These are phyloP conservation scores for Drosophila oshimai DNA, from an alignment of 1,140 invertebrate genomes.

Conservation along the genomic window DNA sequence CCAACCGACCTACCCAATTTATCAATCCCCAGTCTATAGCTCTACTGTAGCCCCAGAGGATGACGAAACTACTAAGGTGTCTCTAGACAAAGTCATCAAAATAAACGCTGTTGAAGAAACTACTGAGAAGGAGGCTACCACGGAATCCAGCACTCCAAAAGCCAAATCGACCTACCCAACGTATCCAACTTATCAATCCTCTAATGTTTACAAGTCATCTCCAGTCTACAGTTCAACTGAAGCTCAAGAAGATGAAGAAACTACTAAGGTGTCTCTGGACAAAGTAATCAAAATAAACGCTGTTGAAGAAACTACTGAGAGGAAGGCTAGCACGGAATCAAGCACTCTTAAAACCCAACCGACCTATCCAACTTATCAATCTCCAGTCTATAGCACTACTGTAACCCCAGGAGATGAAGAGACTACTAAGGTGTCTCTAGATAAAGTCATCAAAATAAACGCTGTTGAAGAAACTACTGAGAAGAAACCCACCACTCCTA, in stretches of 20 bases:
- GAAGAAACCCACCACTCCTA: too few species aligned
- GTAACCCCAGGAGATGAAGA: not conserved
- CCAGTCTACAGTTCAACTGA: not conserved
- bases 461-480: not conserved
- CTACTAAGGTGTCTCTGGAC: not conserved
- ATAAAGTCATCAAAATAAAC: not conserved
- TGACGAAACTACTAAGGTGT: not conserved
- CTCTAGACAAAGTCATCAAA: not conserved
- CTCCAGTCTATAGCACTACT: not conserved
- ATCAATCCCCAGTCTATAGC: not conserved
- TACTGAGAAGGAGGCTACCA: not conserved
- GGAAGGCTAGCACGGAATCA: not conserved
- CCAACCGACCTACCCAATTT: not conserved
- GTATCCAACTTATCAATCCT: not conserved
- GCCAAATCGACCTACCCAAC: not conserved
- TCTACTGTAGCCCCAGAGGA: not conserved
- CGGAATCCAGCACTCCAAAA: not conserved
- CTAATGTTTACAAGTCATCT: not conserved
- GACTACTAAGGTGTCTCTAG: not conserved
- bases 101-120: not conserved
- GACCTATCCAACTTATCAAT: not conserved
- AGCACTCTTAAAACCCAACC: not conserved
- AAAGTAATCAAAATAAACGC: slow-evolving; percentile 2
- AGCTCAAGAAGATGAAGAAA: not conserved
- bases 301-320: not conserved